phyloP scores from a whole-genome alignment of 2,797 vertebrate genomes.

The Paguma larvata region DNA sequence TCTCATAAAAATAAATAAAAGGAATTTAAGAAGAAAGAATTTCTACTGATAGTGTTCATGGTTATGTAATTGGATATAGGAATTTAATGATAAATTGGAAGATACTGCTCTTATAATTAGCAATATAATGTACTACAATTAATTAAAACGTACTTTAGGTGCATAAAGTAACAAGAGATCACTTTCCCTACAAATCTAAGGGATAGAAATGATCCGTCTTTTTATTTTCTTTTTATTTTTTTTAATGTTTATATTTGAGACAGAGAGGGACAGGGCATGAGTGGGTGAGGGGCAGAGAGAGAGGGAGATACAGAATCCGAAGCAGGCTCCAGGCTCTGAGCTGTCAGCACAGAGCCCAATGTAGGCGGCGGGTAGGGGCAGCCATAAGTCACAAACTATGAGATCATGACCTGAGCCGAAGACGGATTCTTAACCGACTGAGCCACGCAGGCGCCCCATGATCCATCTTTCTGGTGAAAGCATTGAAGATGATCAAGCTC shows the following conservation, averaged over 20 bases:
- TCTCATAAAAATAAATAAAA: background rate
- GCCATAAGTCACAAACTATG: too few relatives aligned
- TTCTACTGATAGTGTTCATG: background rate
- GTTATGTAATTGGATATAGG: background rate
- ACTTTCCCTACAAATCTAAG: background rate
- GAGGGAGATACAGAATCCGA: too few relatives aligned
- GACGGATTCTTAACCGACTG: too few relatives aligned
- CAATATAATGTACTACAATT: background rate
- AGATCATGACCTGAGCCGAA: too few relatives aligned
- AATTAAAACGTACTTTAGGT: background rate
- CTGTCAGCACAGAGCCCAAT: too few relatives aligned
- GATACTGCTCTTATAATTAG: background rate
- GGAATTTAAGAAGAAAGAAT: background rate
- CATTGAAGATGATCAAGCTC: background rate
- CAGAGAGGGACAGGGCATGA: too few relatives aligned
- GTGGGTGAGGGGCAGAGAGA: too few relatives aligned
- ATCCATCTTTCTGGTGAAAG: background rate
- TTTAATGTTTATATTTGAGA: too few relatives aligned
- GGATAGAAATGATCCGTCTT: background rate
- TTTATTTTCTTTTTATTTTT: too few relatives aligned
- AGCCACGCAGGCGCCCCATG: too few relatives aligned
- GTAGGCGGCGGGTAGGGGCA: too few relatives aligned
- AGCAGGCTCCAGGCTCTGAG: too few relatives aligned
- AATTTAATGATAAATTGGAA: background rate
- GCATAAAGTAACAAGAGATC: background rate